Base-by-base conservation (phyloP, 2,888 invertebrate species). In the Tiliacea citrago region DNA sequence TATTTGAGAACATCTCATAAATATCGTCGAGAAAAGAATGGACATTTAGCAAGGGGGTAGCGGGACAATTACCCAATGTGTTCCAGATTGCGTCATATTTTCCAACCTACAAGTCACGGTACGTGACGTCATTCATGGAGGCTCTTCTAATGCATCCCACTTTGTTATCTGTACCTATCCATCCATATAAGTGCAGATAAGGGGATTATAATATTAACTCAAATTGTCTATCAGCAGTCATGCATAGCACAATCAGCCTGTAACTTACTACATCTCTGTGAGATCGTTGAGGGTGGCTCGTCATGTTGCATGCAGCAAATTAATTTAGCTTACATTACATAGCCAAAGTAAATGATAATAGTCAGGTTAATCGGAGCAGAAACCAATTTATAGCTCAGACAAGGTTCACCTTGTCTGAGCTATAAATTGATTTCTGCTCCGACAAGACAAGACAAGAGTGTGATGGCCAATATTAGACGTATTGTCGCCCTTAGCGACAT, bases 201-300 rank as follows among this genome's bases (percentile, higher is more conserved):
- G 13, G 12, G 53, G 72, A 71, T 72, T 60, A 53, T 39, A 71
- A 53, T 79, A 75, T 72, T 60, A 47, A 47, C 29, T 53, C 53
- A n/a, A 79, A 75, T 79, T 53, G 39, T 60, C 72, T 8, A 75
- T 71, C 18, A 78, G 70, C 79, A 78, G 13, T 69, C 58, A 58
- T 68, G 69, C 69, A 10, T 39, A 21, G 21, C 8, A 60, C 4
- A 35, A 35, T 58, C 7, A 35, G 18, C 29, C 12, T 58, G 10
- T 10, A n/a, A 53, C 10, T 9, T n/a, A 1, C 21, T 4, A 12
- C 1, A 21, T 21, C 12, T 12, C 35, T 35, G 35, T 13, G 2
- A 21, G 21, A 21, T 35, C 12, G 51, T 1, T 53, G n/a, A 18
- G n/a, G n/a, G n/a, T 6, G n/a, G 10, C n/a, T 12, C 21, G 21